A percentile compares a stretch with the other conserved stretches of the same genome.
Conservation (phyloP, 2,113 vertebrate species). For the Formicarius rufipectus region DNA sequence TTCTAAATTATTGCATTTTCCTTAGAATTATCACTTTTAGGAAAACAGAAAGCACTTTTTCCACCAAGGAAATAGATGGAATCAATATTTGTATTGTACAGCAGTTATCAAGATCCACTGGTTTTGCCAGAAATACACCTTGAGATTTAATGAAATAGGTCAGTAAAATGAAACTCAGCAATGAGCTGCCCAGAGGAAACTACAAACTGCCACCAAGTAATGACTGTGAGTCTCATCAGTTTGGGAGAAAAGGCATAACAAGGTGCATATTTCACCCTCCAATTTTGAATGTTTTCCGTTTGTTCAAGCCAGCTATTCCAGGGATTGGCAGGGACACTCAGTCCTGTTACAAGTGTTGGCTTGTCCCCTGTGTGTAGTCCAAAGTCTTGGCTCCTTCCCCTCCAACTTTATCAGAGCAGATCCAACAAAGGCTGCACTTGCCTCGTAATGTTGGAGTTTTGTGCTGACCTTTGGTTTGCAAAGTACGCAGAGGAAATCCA, state of each 20-base stretch:
- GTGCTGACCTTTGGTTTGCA: background rate
- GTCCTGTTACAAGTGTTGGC: background rate
- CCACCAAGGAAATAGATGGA: background rate
- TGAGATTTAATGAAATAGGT: background rate
- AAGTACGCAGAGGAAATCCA: background rate
- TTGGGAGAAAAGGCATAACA: background rate
- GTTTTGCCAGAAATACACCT: background rate
- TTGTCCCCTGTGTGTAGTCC: background rate
- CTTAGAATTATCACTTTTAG: background rate
- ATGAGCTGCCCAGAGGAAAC: background rate
- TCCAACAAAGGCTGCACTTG: background rate
- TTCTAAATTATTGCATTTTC: background rate
- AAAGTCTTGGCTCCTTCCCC: background rate
- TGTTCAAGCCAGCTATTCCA: background rate
- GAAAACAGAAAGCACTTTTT: background rate
- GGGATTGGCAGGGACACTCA: background rate
- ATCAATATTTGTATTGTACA: background rate
- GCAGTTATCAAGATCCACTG: background rate
- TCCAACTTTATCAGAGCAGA: accelerated
- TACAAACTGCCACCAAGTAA: background rate
- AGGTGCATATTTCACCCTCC: background rate
- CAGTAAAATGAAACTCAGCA: background rate
- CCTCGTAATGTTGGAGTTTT: accelerated
- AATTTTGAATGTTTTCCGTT: background rate
- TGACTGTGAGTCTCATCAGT: background rate